A percentile compares a stretch with the other conserved stretches of the same genome.
phyloP scores from a whole-genome alignment of 2,888 invertebrate species.

The Luperina nickerlii region DNA sequence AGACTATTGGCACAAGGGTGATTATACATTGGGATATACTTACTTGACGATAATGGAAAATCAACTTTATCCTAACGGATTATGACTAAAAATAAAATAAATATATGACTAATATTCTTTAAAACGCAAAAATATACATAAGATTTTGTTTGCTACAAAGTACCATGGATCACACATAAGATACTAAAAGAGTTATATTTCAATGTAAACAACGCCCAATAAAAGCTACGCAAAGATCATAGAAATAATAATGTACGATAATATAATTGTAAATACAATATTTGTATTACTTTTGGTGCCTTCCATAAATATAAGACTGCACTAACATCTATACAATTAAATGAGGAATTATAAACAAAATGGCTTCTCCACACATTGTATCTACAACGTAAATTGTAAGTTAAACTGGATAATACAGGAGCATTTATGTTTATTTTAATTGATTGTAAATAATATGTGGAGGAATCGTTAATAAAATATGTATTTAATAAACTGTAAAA shows the following conservation, averaged over 20 bases:
- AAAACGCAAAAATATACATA: background rate
- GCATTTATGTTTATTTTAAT: constrained; percentile 24
- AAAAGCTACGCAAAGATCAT: constrained; percentile 47
- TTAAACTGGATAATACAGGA: constrained; percentile 17
- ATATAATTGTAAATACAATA: constrained; percentile 68
- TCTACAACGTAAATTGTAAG: constrained; percentile 16
- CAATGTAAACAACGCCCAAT: constrained; percentile 10
- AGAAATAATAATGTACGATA: constrained; percentile 45
- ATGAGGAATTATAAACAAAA: constrained; percentile 2
- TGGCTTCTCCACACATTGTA: constrained; percentile 1
- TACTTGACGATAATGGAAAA: background rate
- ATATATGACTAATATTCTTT: constrained; percentile 5
- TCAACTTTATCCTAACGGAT: background rate
- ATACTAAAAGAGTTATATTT: constrained; percentile 23
- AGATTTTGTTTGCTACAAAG: background rate
- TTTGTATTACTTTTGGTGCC: constrained; percentile 74
- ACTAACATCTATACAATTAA: constrained; percentile 62
- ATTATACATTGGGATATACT: constrained; percentile 36
- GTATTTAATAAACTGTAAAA: constrained; percentile 14
- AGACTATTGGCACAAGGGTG: constrained; percentile 3
- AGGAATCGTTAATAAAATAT: constrained; percentile 14
- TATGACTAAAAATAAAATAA: background rate
- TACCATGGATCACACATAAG: background rate
- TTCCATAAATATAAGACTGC: constrained; percentile 80
- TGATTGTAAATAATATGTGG: constrained; percentile 28